These are phyloP conservation scores for Drosophila pegasa DNA, from an alignment of 2,888 invertebrate species.

Conservation along the genomic window DNA sequence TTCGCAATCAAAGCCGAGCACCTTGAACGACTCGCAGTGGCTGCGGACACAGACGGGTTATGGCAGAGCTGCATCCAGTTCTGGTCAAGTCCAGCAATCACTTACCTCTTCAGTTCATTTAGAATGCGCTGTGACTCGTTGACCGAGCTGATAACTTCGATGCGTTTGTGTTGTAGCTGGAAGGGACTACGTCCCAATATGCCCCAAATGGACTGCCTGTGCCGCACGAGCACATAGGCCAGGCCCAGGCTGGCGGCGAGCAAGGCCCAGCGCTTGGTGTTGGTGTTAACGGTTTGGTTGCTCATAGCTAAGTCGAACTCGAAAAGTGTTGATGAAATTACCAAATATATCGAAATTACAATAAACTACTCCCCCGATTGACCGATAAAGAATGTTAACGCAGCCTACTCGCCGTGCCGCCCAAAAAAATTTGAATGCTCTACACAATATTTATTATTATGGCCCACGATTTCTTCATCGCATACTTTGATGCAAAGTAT, in stretches of 20 bases:
- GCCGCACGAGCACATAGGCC: slow-evolving; percentile 76
- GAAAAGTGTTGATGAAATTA: slow-evolving; percentile 17
- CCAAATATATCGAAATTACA: slow-evolving; percentile 13
- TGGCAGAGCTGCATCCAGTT: background rate
- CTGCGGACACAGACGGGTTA: slow-evolving; percentile 13
- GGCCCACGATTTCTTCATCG: background rate
- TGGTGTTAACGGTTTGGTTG: slow-evolving; percentile 8
- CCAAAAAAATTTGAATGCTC: background rate
- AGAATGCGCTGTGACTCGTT: slow-evolving; percentile 69
- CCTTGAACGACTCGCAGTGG: slow-evolving; percentile 83
- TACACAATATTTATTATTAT: background rate
- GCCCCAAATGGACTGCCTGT: slow-evolving; percentile 86
- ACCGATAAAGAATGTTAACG: slow-evolving; percentile 15
- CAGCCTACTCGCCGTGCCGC: slow-evolving; percentile 14
- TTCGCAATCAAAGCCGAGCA: slow-evolving; percentile 93
- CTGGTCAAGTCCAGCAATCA: background rate
- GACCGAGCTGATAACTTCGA: slow-evolving; percentile 78
- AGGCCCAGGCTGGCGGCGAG: slow-evolving; percentile 81
- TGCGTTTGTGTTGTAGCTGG: slow-evolving; percentile 71
- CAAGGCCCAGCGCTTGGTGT: slow-evolving; percentile 46
- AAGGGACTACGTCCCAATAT: slow-evolving; percentile 62
- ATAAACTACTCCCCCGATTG: slow-evolving; percentile 18
- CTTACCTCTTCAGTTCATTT: slow-evolving; percentile 81
- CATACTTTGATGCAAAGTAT: background rate
- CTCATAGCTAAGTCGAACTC: slow-evolving; percentile 39